Percentiles rank a stretch among this genome's conserved stretches.
phyloP scores from a whole-genome alignment of 2,797 vertebrate genomes.

The Pogonophryne albipinna region DNA sequence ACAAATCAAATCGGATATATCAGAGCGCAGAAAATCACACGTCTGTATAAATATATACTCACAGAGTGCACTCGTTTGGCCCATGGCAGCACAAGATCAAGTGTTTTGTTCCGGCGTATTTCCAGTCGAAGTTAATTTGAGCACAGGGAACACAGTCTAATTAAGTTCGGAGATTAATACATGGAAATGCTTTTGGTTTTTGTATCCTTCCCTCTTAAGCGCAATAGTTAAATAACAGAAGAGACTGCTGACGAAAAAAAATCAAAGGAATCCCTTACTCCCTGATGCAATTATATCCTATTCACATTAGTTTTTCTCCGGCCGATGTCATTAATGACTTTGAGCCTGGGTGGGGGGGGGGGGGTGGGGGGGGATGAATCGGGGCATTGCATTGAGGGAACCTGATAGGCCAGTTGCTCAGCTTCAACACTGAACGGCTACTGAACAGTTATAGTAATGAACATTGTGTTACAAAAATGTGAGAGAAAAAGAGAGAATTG shows the following conservation, averaged over 20 bases:
- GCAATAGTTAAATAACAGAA: slow-evolving; percentile 80
- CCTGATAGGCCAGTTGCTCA: slow-evolving; percentile 25
- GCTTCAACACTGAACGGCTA: neutral
- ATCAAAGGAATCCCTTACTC: slow-evolving; percentile 89
- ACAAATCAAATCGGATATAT: too few species aligned
- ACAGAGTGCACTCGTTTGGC: slow-evolving; percentile 43
- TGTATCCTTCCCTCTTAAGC: slow-evolving; percentile 78
- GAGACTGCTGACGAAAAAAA: slow-evolving; percentile 84
- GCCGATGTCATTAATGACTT: slow-evolving; percentile 93
- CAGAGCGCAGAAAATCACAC: neutral
- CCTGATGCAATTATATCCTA: slow-evolving; percentile 94
- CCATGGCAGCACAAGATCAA: slow-evolving; percentile 73
- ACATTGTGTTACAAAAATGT: too few species aligned
- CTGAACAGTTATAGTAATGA: neutral
- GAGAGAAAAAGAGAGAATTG: neutral
- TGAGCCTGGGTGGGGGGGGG: slow-evolving; percentile 78
- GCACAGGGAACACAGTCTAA: slow-evolving; percentile 81
- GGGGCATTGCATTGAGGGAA: slow-evolving; percentile 69
- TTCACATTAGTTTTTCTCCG: slow-evolving; percentile 88
- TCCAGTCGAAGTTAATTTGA: slow-evolving; percentile 85
- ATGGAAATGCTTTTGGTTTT: slow-evolving; percentile 82
- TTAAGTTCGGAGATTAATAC: slow-evolving; percentile 86
- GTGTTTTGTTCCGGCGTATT: slow-evolving; percentile 82
- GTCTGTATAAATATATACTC: slow-evolving; percentile 16
- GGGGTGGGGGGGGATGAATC: slow-evolving; percentile 70